Conservation (phyloP, 2,888 invertebrate genomes). For the Antheraea yamamai region DNA sequence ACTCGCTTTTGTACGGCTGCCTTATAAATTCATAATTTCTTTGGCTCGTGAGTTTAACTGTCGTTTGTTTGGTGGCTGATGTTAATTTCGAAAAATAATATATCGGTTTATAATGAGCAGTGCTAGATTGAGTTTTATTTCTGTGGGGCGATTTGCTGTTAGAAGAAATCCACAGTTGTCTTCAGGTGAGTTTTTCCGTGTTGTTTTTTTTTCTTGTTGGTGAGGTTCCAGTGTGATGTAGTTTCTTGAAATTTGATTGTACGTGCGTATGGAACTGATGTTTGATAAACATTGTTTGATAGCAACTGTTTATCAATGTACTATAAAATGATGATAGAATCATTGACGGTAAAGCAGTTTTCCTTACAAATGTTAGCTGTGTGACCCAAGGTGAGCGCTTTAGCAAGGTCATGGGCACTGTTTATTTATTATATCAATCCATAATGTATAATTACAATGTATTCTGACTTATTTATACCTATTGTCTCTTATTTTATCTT, state of each 20-base stretch:
- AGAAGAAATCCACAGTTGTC: slow-evolving; percentile 74
- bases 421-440: slow-evolving; percentile 7
- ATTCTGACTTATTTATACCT: background rate
- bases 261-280: slow-evolving; percentile 36
- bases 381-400: slow-evolving; percentile 27
- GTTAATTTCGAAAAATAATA: slow-evolving; percentile 60
- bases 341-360: slow-evolving; percentile 21
- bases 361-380: slow-evolving; percentile 25
- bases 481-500: slow-evolving; percentile 3
- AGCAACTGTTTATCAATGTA: slow-evolving; percentile 38
- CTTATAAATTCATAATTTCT: slow-evolving; percentile 53
- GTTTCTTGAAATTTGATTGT: slow-evolving; percentile 35
- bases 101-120: slow-evolving; percentile 72
- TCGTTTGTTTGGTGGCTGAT: slow-evolving; percentile 63
- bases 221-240: slow-evolving; percentile 61
- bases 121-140: slow-evolving; percentile 76
- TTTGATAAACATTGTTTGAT: slow-evolving; percentile 65
- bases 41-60: slow-evolving; percentile 55
- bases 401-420: slow-evolving; percentile 34
- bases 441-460: background rate
- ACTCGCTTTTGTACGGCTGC: slow-evolving; percentile 52
- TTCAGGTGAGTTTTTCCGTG: slow-evolving; percentile 62
- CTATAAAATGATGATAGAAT: slow-evolving; percentile 18
- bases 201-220: slow-evolving; percentile 57
- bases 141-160: slow-evolving; percentile 75